Percentiles rank a stretch among this genome's conserved stretches.
These are phyloP conservation scores for pig (Sus scrofa) DNA, from an alignment of 2,113 vertebrate species.

Conservation along the genomic window DNA sequence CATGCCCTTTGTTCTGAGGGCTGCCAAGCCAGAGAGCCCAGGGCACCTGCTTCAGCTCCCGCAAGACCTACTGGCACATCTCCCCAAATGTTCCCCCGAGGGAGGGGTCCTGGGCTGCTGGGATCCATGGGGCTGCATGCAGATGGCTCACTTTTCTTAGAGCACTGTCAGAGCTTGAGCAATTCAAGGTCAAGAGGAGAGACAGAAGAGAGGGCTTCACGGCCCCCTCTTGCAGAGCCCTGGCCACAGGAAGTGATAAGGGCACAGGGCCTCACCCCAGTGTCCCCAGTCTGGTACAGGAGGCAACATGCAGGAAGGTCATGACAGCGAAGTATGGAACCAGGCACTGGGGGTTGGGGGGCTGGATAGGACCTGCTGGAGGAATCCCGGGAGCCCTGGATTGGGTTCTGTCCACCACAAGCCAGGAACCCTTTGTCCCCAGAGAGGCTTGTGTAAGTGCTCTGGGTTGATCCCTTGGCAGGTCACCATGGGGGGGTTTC, in stretches of 20 bases:
- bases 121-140: fast-evolving
- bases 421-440: background rate
- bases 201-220: background rate
- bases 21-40: background rate
- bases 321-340: fast-evolving
- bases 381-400: fast-evolving
- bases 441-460: background rate
- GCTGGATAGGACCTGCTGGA: background rate
- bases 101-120: background rate
- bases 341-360: fast-evolving
- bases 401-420: background rate
- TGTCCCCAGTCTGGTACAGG: background rate
- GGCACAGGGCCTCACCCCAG: background rate
- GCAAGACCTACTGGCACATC: fast-evolving
- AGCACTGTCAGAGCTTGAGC: background rate
- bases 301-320: fast-evolving
- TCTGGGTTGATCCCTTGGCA: background rate
- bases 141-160: background rate
- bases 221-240: background rate
- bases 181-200: background rate
- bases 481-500: background rate
- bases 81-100: fast-evolving
- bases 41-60: background rate
- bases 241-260: background rate
- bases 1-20: background rate